A percentile compares a stretch with the other conserved stretches of the same genome.
These are phyloP conservation scores for Fabriciana adippe DNA, from an alignment of 2,888 invertebrate species.

Conservation along the genomic window DNA sequence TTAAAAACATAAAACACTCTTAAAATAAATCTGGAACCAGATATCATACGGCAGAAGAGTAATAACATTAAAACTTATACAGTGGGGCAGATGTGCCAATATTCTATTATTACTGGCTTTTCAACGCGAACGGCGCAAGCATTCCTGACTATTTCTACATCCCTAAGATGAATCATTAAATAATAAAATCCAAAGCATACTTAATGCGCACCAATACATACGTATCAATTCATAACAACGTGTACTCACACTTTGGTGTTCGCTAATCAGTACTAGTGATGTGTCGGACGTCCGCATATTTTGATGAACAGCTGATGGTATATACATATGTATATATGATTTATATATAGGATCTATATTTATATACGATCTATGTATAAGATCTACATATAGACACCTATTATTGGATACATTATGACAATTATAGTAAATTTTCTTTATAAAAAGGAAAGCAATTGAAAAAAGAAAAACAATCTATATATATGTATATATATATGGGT, in stretches of 20 bases:
- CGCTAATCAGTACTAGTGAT: constrained; percentile 64
- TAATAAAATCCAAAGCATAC: constrained; percentile 82
- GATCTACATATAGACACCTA: too few relatives aligned
- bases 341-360: too few relatives aligned
- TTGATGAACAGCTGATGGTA: background rate
- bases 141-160: constrained; percentile 81
- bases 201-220: constrained; percentile 78
- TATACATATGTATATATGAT: background rate
- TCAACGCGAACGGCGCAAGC: constrained; percentile 74
- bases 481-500: too few relatives aligned
- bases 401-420: too few relatives aligned
- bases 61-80: constrained; percentile 80
- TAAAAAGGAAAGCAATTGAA: too few relatives aligned
- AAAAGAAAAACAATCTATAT: too few relatives aligned
- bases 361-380: too few relatives aligned
- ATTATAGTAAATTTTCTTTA: too few relatives aligned
- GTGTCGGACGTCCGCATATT: constrained; percentile 7
- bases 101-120: constrained; percentile 81
- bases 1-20: constrained; percentile 78
- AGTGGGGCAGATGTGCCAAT: constrained; percentile 79
- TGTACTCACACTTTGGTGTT: constrained; percentile 68
- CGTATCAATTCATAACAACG: constrained; percentile 69
- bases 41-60: constrained; percentile 71
- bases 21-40: constrained; percentile 71
- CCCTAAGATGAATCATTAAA: constrained; percentile 82